phyloP scores from a whole-genome alignment of 1,140 invertebrate genomes.

The Brachionus koreanus region DNA sequence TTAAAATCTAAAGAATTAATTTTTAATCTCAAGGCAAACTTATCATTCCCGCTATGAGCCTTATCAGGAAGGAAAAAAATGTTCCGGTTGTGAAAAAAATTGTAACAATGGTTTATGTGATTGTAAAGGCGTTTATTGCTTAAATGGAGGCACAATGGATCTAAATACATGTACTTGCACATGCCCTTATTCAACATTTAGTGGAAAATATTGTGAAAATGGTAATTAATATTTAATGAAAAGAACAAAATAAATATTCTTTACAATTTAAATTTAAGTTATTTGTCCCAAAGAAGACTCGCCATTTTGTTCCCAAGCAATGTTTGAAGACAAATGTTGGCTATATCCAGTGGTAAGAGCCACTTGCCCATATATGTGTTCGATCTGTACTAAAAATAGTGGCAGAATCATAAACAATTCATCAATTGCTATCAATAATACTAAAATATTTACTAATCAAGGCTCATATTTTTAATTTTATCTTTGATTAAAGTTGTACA shows the following conservation, averaged over 20 bases:
- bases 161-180: slow-evolving; percentile 41
- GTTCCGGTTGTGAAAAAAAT: slow-evolving; percentile 5
- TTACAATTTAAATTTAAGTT: background rate
- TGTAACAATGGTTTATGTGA: slow-evolving; percentile 34
- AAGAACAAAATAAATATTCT: background rate
- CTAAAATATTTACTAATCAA: background rate
- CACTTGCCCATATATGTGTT: slow-evolving; percentile 43
- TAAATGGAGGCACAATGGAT: slow-evolving; percentile 42
- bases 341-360: slow-evolving; percentile 42
- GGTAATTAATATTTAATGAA: background rate
- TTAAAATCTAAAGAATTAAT: background rate
- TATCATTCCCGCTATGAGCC: slow-evolving; percentile 34
- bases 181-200: slow-evolving; percentile 41
- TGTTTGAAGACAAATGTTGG: slow-evolving; percentile 44
- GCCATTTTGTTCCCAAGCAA: slow-evolving; percentile 30
- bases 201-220: slow-evolving; percentile 43
- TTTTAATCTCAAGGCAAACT: slow-evolving; percentile 39
- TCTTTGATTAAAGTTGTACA: background rate
- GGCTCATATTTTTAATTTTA: background rate
- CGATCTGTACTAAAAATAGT: slow-evolving; percentile 10
- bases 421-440: background rate
- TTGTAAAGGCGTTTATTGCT: slow-evolving; percentile 27
- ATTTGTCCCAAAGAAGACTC: slow-evolving; percentile 41
- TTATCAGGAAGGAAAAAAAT: slow-evolving; percentile 39
- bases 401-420: background rate